phyloP scores from a whole-genome alignment of 2,797 vertebrate genomes.

The Centropyge bicolor region DNA sequence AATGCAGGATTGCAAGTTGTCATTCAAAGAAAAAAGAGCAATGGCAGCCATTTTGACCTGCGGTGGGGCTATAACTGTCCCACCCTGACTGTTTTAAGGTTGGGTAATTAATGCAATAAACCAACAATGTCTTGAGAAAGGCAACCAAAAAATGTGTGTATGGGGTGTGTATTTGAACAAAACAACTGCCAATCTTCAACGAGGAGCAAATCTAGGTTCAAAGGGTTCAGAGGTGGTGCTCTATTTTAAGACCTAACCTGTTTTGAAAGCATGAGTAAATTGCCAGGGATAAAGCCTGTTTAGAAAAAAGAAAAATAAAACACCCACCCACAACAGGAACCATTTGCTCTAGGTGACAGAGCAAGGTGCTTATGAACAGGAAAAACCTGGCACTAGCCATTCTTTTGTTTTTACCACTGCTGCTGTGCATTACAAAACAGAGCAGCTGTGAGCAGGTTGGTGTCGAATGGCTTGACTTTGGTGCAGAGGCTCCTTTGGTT shows the following conservation, averaged over 20 bases:
- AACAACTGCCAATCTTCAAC: constrained; percentile 1
- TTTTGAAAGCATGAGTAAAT: constrained; percentile 14
- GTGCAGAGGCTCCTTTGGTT: constrained; percentile 39
- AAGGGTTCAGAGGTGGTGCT: constrained; percentile 1
- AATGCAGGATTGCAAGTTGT: constrained; percentile 48
- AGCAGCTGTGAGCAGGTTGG: constrained; percentile 40
- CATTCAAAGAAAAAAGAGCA: constrained; percentile 8
- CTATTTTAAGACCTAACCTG: constrained; percentile 28
- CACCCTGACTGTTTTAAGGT: background rate
- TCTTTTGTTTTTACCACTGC: constrained; percentile 44
- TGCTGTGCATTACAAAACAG: constrained; percentile 51
- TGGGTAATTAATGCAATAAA: background rate
- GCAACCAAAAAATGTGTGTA: background rate
- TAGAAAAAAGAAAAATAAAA: constrained; percentile 9
- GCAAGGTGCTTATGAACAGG: constrained; percentile 23
- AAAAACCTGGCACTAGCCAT: constrained; percentile 45
- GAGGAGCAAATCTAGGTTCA: constrained; percentile 22
- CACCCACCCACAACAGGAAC: constrained; percentile 30
- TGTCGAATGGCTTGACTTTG: constrained; percentile 51
- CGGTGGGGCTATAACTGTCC: constrained; percentile 8
- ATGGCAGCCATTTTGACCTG: constrained; percentile 66
- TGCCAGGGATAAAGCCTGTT: background rate
- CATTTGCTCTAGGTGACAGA: constrained; percentile 52
- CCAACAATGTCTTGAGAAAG: background rate
- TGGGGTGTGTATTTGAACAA: background rate